Evolutionary conservation across 2,888 invertebrate genomes (phyloP).

Genomic region (Baccha elongata): DNA sequence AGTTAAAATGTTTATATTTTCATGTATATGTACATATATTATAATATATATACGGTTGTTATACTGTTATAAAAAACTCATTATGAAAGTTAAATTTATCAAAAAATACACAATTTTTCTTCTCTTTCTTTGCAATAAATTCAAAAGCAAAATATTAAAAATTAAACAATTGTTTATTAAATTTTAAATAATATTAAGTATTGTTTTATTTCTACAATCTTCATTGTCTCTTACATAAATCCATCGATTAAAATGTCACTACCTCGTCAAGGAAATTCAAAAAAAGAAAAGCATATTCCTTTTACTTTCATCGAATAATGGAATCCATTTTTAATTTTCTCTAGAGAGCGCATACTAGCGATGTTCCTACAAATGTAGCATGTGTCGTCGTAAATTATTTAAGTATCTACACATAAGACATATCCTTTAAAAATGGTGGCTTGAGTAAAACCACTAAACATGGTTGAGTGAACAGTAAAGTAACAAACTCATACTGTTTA

Average conservation of each 20-base stretch:
- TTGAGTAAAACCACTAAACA: slow-evolving; percentile 22
- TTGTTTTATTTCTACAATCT: no score
- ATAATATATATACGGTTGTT: no score
- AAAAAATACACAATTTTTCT: no score
- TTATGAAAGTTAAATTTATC: no score
- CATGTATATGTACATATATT: no score
- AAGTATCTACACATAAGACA: not conserved
- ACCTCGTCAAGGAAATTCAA: slow-evolving; percentile 43
- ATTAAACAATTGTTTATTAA: not conserved
- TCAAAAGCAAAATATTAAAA: not conserved
- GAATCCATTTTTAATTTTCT: slow-evolving; percentile 36
- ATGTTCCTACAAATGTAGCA: not conserved
- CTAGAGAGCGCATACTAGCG: not conserved
- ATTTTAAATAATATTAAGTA: no score
- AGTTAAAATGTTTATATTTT: no score
- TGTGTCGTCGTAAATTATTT: not conserved
- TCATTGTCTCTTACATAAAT: slow-evolving; percentile 5
- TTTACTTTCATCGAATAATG: slow-evolving; percentile 22
- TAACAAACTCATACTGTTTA: not conserved
- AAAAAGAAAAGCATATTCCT: slow-evolving; percentile 41
- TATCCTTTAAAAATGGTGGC: slow-evolving; percentile 10
- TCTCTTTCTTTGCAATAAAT: no score
- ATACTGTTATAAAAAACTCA: no score
- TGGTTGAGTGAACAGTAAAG: slow-evolving; percentile 5
- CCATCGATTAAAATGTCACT: slow-evolving; percentile 47